Evolutionary conservation across 2,113 vertebrate genomes (phyloP).

Genomic region (Saguinus imperator): DNA sequence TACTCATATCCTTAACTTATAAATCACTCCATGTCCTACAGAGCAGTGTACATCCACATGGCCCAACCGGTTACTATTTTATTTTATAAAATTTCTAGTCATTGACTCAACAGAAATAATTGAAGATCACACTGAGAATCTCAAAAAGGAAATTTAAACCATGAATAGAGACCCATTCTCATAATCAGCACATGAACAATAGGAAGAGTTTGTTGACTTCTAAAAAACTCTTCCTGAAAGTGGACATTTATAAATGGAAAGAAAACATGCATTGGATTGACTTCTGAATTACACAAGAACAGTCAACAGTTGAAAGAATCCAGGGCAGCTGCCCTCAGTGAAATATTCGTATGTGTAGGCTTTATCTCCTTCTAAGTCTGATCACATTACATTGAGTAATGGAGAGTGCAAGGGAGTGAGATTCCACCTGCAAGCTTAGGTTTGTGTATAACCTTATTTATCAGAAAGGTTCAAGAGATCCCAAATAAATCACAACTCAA

Average conservation of each 20-base stretch:
- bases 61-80: neutral
- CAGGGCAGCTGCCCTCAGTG: neutral
- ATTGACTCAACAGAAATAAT: neutral
- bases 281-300: slow-evolving; percentile 29
- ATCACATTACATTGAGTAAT: neutral
- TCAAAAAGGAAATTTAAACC: neutral
- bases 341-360: neutral
- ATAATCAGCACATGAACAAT: neutral
- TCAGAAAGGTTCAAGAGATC: slow-evolving; percentile 61
- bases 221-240: neutral
- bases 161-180: neutral
- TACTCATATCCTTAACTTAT: neutral
- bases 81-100: neutral
- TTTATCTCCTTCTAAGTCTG: neutral
- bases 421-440: slow-evolving; percentile 41
- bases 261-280: neutral
- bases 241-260: neutral
- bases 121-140: neutral
- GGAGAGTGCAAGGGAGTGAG: slow-evolving; percentile 23
- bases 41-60: neutral
- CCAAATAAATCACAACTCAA: slow-evolving; percentile 63
- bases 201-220: neutral
- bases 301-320: neutral
- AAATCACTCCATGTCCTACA: neutral
- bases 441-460: slow-evolving; percentile 60